Conservation (phyloP, 2,888 invertebrate species). For the Antheraea yamamai region DNA sequence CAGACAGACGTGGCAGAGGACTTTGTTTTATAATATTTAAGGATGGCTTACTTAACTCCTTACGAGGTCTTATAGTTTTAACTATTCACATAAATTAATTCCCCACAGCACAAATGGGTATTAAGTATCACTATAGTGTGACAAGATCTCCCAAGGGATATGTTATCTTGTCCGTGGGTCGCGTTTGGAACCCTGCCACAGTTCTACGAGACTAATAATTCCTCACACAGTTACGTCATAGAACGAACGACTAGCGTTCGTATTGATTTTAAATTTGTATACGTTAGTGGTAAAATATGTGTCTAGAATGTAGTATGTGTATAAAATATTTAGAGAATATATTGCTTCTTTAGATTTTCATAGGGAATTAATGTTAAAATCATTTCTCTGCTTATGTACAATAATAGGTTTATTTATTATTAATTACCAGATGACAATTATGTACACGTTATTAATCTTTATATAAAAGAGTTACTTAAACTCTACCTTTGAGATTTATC, state of each 20-base stretch:
- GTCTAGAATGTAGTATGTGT: too few species aligned
- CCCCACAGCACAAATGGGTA: neutral
- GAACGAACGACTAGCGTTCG: conserved; percentile 18
- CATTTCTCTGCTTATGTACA: too few species aligned
- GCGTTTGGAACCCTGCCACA: conserved; percentile 53
- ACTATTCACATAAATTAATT: conserved; percentile 2
- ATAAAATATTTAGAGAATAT: neutral
- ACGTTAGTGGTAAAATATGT: neutral
- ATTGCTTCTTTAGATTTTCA: neutral
- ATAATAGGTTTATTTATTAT: too few species aligned
- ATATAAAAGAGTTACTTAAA: too few species aligned
- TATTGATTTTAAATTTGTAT: conserved; percentile 17
- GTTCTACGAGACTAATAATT: conserved; percentile 31
- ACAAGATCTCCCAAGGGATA: conserved; percentile 31
- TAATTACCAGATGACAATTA: too few species aligned
- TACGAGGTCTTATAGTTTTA: neutral
- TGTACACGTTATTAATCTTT: too few species aligned
- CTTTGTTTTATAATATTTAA: neutral
- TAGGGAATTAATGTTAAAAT: too few species aligned
- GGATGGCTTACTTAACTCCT: neutral
- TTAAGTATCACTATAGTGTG: conserved; percentile 23
- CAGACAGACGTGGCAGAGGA: too few species aligned
- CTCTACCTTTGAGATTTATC: too few species aligned
- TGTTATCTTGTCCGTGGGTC: conserved; percentile 36
- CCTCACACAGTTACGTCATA: conserved; percentile 32